phyloP scores from a whole-genome alignment of 92 coral and sea anemone genomes.

The Siderastrea radians region DNA sequence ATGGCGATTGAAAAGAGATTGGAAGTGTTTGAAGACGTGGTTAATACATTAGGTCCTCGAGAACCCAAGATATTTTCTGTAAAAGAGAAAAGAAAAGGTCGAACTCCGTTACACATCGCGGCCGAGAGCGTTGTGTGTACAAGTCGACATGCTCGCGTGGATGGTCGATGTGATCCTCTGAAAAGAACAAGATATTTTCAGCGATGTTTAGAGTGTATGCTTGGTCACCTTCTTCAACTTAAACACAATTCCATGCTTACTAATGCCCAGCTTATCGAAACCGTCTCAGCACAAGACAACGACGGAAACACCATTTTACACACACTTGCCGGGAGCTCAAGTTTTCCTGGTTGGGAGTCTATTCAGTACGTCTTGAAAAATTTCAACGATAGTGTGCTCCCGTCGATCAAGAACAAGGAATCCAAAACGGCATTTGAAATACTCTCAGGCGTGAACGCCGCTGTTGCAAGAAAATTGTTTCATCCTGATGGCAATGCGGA shows the following conservation, averaged over 20 bases:
- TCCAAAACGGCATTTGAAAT: constrained; percentile 42
- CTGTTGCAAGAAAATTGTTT: constrained; percentile 28
- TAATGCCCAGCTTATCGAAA: constrained; percentile 29
- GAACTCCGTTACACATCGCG: constrained; percentile 66
- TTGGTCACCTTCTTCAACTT: constrained; percentile 58
- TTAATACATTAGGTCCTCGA: constrained; percentile 44
- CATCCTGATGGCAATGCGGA: not conserved
- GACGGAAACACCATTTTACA: constrained; percentile 66
- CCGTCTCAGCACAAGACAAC: constrained; percentile 53
- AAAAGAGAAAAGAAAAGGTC: constrained; percentile 41
- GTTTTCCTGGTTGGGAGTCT: constrained; percentile 46
- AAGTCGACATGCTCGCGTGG: constrained; percentile 27
- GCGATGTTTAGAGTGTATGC: constrained; percentile 68
- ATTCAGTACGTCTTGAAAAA: constrained; percentile 48
- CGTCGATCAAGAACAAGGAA: constrained; percentile 40
- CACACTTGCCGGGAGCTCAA: constrained; percentile 43
- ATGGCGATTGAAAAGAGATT: constrained; percentile 51
- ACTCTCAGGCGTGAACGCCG: constrained; percentile 1
- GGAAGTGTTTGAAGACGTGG: constrained; percentile 64
- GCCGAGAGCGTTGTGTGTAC: constrained; percentile 54
- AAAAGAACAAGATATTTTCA: constrained; percentile 61
- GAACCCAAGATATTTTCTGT: constrained; percentile 52
- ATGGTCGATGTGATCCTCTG: constrained; percentile 58
- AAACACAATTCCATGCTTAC: constrained; percentile 36
- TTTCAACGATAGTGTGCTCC: constrained; percentile 33